phyloP scores from a whole-genome alignment of 2,888 invertebrate species.

The Hanleya hanleyi region DNA sequence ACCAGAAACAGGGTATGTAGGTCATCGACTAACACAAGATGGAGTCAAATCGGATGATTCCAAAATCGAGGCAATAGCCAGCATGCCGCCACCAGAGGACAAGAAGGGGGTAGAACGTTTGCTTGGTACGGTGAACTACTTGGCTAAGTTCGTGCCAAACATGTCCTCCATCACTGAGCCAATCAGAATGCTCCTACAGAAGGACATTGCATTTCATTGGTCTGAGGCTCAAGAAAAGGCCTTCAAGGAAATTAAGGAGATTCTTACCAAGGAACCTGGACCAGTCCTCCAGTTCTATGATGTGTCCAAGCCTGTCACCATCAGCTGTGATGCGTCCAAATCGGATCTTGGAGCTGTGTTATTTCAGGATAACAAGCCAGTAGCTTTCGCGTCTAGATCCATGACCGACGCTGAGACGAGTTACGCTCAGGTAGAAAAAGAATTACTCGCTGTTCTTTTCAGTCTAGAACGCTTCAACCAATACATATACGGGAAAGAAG shows the following conservation, averaged over 20 bases:
- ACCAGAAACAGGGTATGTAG: not conserved
- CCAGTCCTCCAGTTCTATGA: slow-evolving; percentile 15
- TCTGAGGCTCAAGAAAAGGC: slow-evolving; percentile 5
- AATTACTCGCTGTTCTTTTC: slow-evolving; percentile 4
- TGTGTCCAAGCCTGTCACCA: slow-evolving; percentile 8
- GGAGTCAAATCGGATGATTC: not conserved
- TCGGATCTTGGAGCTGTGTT: slow-evolving; percentile 20
- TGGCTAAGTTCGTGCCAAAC: slow-evolving; percentile 33
- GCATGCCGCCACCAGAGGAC: not conserved
- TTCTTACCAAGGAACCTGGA: slow-evolving; percentile 6
- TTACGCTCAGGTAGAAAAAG: slow-evolving; percentile 30
- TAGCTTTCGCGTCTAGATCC: slow-evolving; percentile 13
- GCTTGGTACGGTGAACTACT: slow-evolving; percentile 34
- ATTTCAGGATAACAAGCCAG: slow-evolving; percentile 19
- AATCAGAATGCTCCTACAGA: not conserved
- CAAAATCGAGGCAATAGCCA: not conserved
- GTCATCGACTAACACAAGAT: not conserved
- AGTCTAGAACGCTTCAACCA: slow-evolving; percentile 9
- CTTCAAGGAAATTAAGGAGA: slow-evolving; percentile 1
- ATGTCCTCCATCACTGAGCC: slow-evolving; percentile 18
- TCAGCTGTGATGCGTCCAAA: slow-evolving; percentile 16
- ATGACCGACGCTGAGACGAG: slow-evolving; percentile 13
- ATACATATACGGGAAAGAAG: slow-evolving; percentile 3
- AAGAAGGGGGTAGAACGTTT: slow-evolving; percentile 25
- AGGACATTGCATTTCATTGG: slow-evolving; percentile 14